These are phyloP conservation scores for Cichladusa arquata DNA, from an alignment of 2,113 vertebrate genomes.

Conservation along the genomic window DNA sequence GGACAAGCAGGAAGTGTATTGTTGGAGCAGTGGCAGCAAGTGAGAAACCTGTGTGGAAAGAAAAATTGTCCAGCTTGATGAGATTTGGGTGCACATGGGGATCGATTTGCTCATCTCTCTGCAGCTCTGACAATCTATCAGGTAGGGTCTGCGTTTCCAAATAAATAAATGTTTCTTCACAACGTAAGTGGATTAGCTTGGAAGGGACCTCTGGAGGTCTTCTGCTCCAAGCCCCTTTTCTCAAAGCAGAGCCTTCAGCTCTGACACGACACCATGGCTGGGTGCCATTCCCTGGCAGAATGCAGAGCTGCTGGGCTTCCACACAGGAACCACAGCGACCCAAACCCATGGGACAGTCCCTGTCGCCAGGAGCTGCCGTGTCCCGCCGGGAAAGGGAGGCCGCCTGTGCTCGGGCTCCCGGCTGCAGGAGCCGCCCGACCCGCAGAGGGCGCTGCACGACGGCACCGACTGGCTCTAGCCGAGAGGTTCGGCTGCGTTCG, in stretches of 20 bases:
- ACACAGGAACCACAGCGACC: background rate
- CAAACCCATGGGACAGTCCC: no score
- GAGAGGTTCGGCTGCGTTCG: background rate
- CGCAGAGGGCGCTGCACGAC: background rate
- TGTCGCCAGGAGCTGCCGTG: background rate
- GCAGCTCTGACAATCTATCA: background rate
- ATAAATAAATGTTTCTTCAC: background rate
- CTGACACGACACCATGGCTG: background rate
- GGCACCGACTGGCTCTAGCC: no score
- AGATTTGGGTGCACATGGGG: background rate
- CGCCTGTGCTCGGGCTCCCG: no score
- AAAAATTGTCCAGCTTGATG: background rate
- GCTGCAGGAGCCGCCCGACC: background rate
- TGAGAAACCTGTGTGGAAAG: background rate
- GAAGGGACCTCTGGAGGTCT: background rate
- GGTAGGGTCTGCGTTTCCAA: background rate
- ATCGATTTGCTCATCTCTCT: background rate
- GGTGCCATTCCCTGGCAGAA: no score
- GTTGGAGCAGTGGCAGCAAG: background rate
- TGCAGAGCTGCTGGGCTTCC: background rate
- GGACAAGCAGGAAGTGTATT: background rate
- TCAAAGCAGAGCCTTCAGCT: background rate
- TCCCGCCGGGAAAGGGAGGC: no score
- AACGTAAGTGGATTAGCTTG: background rate
- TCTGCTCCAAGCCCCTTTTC: background rate